These are phyloP conservation scores for honey bee (Apis mellifera) DNA, from an alignment of 1,140 invertebrate species.

Conservation along the genomic window Amel_HAv3.1 CM009936.2:1650001-1650500, in stretches of 20 bases:
- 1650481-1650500: constrained; percentile 83
- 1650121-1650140: constrained; percentile 82
- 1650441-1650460: constrained; percentile 89
- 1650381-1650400: constrained; percentile 87
- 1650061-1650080: not conserved
- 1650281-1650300: constrained; percentile 3
- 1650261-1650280: constrained; percentile 84
- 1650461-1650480: constrained; percentile 90
- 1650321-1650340: too few species aligned
- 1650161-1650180: constrained; percentile 82
- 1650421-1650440: constrained; percentile 88
- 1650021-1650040: too few species aligned
- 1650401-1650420: constrained; percentile 87
- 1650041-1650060: not conserved
- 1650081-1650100: constrained; percentile 85
- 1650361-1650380: constrained; percentile 75
- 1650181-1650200: constrained; percentile 87
- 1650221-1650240: constrained; percentile 92
- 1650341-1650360: not conserved
- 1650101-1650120: constrained; percentile 86
- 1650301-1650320: too few species aligned
- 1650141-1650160: constrained; percentile 87
- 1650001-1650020: too few species aligned
- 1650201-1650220: constrained; percentile 87
- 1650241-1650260: constrained; percentile 88